Base-by-base conservation (phyloP, 2,888 invertebrate genomes). In the Zele albiditarsus region DNA sequence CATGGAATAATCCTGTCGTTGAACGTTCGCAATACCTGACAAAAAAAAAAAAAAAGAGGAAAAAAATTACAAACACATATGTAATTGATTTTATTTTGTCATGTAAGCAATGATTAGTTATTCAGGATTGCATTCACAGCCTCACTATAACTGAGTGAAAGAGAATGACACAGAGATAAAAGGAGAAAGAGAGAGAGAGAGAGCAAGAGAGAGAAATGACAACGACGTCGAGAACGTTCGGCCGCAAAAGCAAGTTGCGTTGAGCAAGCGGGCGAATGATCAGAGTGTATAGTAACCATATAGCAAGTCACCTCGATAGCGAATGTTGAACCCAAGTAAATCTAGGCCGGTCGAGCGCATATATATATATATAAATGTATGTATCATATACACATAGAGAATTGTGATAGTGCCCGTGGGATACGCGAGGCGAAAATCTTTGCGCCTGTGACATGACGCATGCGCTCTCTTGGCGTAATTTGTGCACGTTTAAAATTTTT, bases 341-440 rank as follows among this genome's bases (percentile, higher is more conserved):
- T 88, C 88, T 88, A 89, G 89, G 92, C 91, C 90, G 90, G 89
- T 89, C 90, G 90, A 90, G 89, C 90, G 90, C 91, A 90, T 89
- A 89, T 88, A 87, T 78, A 83, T 86, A 78, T 77, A 42, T 42
- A 42, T 42, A 20, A 53, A 20, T 53, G 20, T 53, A 53, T 53
- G 20, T 53, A 4, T 53, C 8, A 53, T 53, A 20, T 53, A 70
- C 75, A 71, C 66, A 76, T 73, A 75, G 58, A 71, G 23, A 12
- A 42, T 25, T 66, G 71, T 8, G 62, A 75, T 62, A 71, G 71
- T 33, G 38, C 75, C 75, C 62, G 75, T 75, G 75, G 75, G 75
- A 75, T 75, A 75, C 67, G 42, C 42, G 38, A 42, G 49, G 62
- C 31, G 49, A 58, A 67, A 75, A 71, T 67, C 57, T 75, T 53